These are phyloP conservation scores for Molorchus minor DNA, from an alignment of 2,888 invertebrate species.

Conservation along the genomic window DNA sequence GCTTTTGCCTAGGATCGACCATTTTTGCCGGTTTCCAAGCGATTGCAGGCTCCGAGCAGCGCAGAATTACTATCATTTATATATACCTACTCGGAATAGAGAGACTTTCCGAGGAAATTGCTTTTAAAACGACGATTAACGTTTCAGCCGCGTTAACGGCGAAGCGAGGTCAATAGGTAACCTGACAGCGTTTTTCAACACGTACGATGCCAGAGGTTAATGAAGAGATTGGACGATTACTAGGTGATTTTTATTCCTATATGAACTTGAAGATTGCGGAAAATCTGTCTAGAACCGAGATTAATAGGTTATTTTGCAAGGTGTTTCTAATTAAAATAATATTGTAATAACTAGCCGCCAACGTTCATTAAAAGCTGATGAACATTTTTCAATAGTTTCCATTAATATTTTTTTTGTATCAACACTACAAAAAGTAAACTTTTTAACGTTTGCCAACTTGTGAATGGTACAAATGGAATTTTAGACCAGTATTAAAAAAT, in stretches of 20 bases:
- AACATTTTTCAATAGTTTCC: no score
- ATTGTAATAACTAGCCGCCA: no score
- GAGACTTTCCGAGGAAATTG: background rate
- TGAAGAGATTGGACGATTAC: constrained; percentile 5
- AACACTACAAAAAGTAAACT: no score
- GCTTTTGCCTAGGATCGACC: background rate
- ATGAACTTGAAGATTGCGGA: no score
- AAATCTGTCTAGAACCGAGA: no score
- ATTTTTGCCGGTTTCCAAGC: background rate
- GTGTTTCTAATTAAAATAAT: no score
- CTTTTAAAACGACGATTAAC: constrained; percentile 6
- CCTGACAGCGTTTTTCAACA: background rate
- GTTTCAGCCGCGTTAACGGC: constrained; percentile 9
- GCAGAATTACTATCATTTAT: constrained; percentile 7
- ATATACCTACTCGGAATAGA: background rate
- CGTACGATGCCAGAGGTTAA: constrained; percentile 3
- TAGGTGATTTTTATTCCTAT: background rate
- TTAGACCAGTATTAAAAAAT: no score
- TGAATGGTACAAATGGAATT: no score
- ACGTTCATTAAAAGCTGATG: no score
- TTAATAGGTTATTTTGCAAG: no score
- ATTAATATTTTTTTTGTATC: no score
- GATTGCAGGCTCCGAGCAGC: background rate
- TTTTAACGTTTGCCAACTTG: no score
- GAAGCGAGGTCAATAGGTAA: constrained; percentile 16